phyloP scores from a whole-genome alignment of 1,140 invertebrate genomes.

The Vollenhovia emeryi region DNA sequence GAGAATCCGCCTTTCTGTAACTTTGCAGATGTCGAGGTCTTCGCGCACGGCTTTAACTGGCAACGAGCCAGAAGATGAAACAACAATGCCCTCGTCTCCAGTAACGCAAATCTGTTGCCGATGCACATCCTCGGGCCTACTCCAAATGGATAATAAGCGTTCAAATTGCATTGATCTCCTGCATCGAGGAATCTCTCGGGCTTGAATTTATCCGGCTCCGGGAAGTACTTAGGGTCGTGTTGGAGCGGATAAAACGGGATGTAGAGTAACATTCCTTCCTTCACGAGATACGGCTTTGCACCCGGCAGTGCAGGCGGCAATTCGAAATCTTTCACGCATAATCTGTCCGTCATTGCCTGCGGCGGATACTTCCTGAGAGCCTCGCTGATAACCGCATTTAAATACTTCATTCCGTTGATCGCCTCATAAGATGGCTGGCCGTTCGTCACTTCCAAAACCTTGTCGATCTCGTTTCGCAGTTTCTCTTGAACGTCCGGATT shows the following conservation, averaged over 20 bases:
- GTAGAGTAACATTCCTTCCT: slow-evolving; percentile 80
- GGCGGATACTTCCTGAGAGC: slow-evolving; percentile 87
- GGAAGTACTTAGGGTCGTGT: slow-evolving; percentile 87
- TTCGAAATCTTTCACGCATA: slow-evolving; percentile 86
- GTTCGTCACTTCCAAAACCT: slow-evolving; percentile 77
- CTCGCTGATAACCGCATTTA: slow-evolving; percentile 86
- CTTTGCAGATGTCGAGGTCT: slow-evolving; percentile 69
- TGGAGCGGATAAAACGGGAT: slow-evolving; percentile 87
- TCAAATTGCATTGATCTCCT: slow-evolving; percentile 23
- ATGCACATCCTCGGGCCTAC: slow-evolving; percentile 65
- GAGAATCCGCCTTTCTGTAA: slow-evolving; percentile 32
- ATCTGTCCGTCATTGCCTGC: slow-evolving; percentile 83
- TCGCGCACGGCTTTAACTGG: slow-evolving; percentile 60
- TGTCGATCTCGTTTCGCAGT: slow-evolving; percentile 87
- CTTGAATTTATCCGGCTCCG: slow-evolving; percentile 87
- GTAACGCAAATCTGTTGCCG: slow-evolving; percentile 76
- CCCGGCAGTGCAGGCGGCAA: slow-evolving; percentile 69
- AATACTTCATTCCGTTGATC: slow-evolving; percentile 81
- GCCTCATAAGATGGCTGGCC: slow-evolving; percentile 81
- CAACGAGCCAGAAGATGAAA: slow-evolving; percentile 73
- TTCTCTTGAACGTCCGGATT: slow-evolving; percentile 86
- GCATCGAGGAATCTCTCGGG: slow-evolving; percentile 86
- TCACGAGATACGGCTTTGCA: slow-evolving; percentile 67
- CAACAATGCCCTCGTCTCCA: slow-evolving; percentile 60
- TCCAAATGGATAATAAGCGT: slow-evolving; percentile 58